Percentiles rank a stretch among this genome's conserved stretches.
These are phyloP conservation scores for Silurus asotus DNA, from an alignment of 2,113 vertebrate species.

Conservation along the genomic window DNA sequence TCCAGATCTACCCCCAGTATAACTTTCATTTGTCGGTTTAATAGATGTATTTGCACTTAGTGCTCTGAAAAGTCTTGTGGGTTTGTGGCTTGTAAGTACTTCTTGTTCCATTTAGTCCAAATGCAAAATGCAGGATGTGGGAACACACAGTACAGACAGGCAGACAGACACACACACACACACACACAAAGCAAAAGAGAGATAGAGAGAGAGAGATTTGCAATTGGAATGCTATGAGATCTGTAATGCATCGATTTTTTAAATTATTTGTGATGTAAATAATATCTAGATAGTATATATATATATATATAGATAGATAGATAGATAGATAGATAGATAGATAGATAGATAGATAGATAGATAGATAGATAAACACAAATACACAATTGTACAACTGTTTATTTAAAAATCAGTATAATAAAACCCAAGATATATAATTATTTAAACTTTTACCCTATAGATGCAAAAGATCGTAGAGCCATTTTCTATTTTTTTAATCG, in stretches of 20 bases:
- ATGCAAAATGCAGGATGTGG: slow-evolving; percentile 42
- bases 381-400: no score
- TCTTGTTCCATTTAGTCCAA: slow-evolving; percentile 29
- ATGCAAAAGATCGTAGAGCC: background rate
- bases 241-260: background rate
- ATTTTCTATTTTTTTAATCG: background rate
- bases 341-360: no score
- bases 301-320: no score
- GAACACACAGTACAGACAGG: background rate
- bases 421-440: background rate
- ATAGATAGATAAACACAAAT: no score
- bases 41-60: slow-evolving; percentile 2
- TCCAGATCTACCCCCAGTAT: background rate
- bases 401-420: no score
- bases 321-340: no score
- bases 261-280: no score
- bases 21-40: background rate
- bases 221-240: background rate
- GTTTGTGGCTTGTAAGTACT: slow-evolving; percentile 10
- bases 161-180: background rate
- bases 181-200: background rate
- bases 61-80: slow-evolving; percentile 14
- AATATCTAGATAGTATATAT: no score
- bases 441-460: no score
- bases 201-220: no score